Evolutionary conservation across 2,888 invertebrate species (phyloP).

Genomic region (Oscheius sp.): DNA sequence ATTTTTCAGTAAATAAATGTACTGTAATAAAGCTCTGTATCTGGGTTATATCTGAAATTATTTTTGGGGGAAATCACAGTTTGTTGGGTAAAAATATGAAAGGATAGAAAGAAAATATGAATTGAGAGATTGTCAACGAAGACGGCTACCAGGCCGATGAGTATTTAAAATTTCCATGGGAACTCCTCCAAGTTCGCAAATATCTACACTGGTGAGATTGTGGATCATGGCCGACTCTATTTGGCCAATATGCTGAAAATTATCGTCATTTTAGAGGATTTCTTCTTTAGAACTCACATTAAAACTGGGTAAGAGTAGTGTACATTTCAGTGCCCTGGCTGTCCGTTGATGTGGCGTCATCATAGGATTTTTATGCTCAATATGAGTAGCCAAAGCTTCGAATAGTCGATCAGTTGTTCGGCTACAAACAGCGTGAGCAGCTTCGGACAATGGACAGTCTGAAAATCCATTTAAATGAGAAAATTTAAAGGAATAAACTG

Average conservation of each 20-base stretch:
- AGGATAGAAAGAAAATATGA: background rate
- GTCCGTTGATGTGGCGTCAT: slow-evolving; percentile 48
- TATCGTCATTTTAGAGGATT: no score
- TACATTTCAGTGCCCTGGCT: slow-evolving; percentile 51
- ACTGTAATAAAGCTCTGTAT: no score
- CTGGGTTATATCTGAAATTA: no score
- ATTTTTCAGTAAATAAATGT: no score
- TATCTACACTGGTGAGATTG: slow-evolving; percentile 52
- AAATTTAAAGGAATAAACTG: background rate
- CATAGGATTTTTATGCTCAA: slow-evolving; percentile 50
- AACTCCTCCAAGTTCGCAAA: slow-evolving; percentile 55
- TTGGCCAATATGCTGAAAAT: slow-evolving; percentile 60
- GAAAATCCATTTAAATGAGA: slow-evolving; percentile 15
- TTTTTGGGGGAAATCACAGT: no score
- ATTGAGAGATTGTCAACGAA: slow-evolving; percentile 5
- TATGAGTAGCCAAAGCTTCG: slow-evolving; percentile 49
- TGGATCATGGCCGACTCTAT: slow-evolving; percentile 57
- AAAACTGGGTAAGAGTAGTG: slow-evolving; percentile 58
- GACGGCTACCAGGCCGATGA: slow-evolving; percentile 34
- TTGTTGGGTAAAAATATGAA: no score
- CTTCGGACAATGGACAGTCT: slow-evolving; percentile 56
- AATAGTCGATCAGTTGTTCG: slow-evolving; percentile 53
- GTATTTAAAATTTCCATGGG: slow-evolving; percentile 57
- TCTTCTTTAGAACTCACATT: slow-evolving; percentile 52
- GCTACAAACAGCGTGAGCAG: slow-evolving; percentile 39